These are phyloP conservation scores for Nomada hirtipes DNA, from an alignment of 2,888 invertebrate genomes.

Conservation along the genomic window DNA sequence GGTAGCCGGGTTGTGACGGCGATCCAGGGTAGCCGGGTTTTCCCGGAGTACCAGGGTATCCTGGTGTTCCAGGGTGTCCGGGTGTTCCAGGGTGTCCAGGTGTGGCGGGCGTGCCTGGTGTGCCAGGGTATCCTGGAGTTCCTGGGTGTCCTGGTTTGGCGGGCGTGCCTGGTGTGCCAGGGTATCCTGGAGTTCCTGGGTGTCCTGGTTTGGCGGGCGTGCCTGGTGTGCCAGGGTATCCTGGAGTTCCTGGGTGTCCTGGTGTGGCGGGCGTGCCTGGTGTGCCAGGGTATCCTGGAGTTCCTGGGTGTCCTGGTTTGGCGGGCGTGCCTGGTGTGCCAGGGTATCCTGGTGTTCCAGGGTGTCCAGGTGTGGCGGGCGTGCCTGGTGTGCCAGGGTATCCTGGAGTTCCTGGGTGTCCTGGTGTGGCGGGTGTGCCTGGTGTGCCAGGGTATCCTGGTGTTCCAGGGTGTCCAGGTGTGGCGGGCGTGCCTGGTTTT, in stretches of 20 bases:
- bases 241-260: conserved; percentile 47
- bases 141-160: conserved; percentile 29
- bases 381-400: conserved; percentile 50
- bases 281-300: no score
- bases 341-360: no score
- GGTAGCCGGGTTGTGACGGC: conserved; percentile 37
- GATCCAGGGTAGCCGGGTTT: conserved; percentile 61
- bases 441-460: no score
- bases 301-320: no score
- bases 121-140: conserved; percentile 59
- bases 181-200: no score
- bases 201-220: background rate
- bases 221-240: no score
- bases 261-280: no score
- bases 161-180: no score
- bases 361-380: no score
- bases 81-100: conserved; percentile 20
- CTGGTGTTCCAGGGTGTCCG: conserved; percentile 58
- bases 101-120: conserved; percentile 45
- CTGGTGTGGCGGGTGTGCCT: conserved; percentile 37
- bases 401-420: conserved; percentile 54
- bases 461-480: conserved; percentile 27
- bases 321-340: no score
- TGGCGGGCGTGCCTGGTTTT: conserved; percentile 32
- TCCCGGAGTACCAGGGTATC: conserved; percentile 61